Evolutionary conservation across 2,888 invertebrate species (phyloP), one percentile per base, ranked within the genome.

Genomic region (Orthonychiurus folsomi): DNA sequence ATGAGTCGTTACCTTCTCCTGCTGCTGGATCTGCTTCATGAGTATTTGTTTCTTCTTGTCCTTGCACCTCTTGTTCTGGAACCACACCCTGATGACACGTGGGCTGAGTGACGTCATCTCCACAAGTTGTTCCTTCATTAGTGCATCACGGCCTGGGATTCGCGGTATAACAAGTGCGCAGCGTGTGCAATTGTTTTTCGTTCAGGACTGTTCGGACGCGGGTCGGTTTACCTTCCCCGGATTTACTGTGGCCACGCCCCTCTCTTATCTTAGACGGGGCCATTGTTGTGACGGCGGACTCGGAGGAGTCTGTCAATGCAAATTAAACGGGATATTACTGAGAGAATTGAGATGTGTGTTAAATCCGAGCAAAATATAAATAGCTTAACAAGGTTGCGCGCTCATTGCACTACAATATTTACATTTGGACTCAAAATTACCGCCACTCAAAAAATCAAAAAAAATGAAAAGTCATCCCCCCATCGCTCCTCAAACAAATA

Each of bases 81-180:
- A 99, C 99, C 99, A 99, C 64, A 99, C 99, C 76, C 99, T 84
- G 77, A 99, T 99, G 73, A 99, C 99, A 20, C 99, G 82, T 23
- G 97, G 96, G 75, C 93, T 94, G 59, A 99, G 85, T 0, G 93
- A 87, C 20, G 99, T 99, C 96, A 97, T 95, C 80, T 99, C 97
- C 52, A 96, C 96, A 67, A 99, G 84, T 78, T 97, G 96, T 78
- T 99, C 99, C 81, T 99, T 99, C 70, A 68, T 70, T 66, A 97
- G 84, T 50, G 99, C 97, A 80, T 99, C 99, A 50, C n/a, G 99
- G 99, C 59, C 99, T 83, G 63, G 97, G 95, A 80, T 99, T 99
- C 63, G 94, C 93, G 64, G 89, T 89, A 81, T 99, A 99, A 80
- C 96, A 97, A 67, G 94, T 95, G 80, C 96, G 85, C 74, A 99